Conservation (phyloP, 1,140 invertebrate genomes). For the Bombus waltoni region DNA sequence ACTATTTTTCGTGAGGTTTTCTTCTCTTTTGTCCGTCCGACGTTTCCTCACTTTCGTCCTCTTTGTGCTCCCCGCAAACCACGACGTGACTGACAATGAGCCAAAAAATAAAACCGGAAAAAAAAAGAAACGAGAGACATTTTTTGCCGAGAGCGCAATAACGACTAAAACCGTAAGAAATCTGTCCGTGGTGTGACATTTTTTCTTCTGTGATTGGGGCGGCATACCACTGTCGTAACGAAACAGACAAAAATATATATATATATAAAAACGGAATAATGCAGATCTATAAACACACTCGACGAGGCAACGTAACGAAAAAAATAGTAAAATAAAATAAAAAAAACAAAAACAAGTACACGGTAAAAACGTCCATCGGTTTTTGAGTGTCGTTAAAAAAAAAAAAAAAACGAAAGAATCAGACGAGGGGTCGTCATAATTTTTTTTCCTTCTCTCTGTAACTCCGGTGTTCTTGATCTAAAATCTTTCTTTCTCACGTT, state of each 20-base stretch:
- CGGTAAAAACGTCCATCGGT: constrained; percentile 83
- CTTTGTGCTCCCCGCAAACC: constrained; percentile 50
- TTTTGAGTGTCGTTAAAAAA: constrained; percentile 84
- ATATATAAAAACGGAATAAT: constrained; percentile 23
- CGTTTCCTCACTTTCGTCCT: constrained; percentile 63
- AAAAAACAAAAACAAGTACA: constrained; percentile 16
- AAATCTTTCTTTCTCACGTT: neutral
- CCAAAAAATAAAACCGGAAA: constrained; percentile 42
- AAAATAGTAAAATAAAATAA: neutral
- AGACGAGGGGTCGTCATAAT: constrained; percentile 77
- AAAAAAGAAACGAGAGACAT: constrained; percentile 59
- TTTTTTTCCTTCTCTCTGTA: constrained; percentile 69
- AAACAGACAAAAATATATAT: constrained; percentile 63
- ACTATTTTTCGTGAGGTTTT: constrained; percentile 41
- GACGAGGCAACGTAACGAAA: constrained; percentile 37
- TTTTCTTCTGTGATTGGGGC: constrained; percentile 88
- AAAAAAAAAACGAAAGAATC: constrained; percentile 62
- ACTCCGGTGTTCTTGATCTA: constrained; percentile 52
- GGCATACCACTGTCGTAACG: constrained; percentile 83
- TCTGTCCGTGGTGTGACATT: constrained; percentile 85
- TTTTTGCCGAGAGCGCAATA: constrained; percentile 76
- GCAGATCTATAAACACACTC: constrained; percentile 37
- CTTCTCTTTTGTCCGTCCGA: constrained; percentile 26
- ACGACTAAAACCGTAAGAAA: constrained; percentile 72
- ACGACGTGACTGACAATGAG: constrained; percentile 70